These are phyloP conservation scores for Drosophila buzzatii DNA, from an alignment of 2,888 invertebrate species.

Conservation along the genomic window DNA sequence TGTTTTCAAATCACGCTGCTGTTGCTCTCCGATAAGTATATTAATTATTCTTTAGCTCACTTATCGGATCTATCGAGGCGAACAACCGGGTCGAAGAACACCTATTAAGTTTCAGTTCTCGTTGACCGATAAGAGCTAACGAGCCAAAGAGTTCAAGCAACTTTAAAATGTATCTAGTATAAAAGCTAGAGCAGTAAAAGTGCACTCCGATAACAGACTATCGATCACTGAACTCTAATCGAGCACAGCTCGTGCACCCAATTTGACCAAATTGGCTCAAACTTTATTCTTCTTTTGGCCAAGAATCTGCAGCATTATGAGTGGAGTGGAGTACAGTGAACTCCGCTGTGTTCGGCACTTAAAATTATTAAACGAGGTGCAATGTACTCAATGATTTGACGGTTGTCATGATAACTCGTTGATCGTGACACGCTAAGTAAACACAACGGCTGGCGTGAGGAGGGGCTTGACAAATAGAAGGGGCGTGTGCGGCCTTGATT, in stretches of 20 bases:
- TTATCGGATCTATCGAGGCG: background rate
- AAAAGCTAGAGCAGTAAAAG: slow-evolving; percentile 15
- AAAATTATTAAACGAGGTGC: slow-evolving; percentile 40
- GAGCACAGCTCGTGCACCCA: slow-evolving; percentile 16
- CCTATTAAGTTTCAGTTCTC: background rate
- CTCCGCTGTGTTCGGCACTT: slow-evolving; percentile 18
- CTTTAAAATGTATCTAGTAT: slow-evolving; percentile 26
- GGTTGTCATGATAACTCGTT: slow-evolving; percentile 41
- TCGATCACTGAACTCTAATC: slow-evolving; percentile 48
- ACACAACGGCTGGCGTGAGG: slow-evolving; percentile 5
- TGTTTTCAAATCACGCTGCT: background rate
- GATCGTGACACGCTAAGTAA: slow-evolving; percentile 55
- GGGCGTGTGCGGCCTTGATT: slow-evolving; percentile 46
- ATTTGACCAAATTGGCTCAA: slow-evolving; percentile 35
- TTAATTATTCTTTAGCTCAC: background rate
- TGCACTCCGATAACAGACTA: slow-evolving; percentile 36
- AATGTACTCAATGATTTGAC: slow-evolving; percentile 45
- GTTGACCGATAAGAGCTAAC: slow-evolving; percentile 40
- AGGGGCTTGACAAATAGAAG: background rate
- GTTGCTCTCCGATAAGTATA: background rate
- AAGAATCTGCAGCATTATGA: slow-evolving; percentile 13
- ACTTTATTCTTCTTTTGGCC: slow-evolving; percentile 24
- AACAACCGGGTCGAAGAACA: slow-evolving; percentile 1
- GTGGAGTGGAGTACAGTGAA: slow-evolving; percentile 38
- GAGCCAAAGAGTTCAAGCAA: slow-evolving; percentile 32